These are phyloP conservation scores for Cyclophora albipunctata DNA, from an alignment of 2,888 invertebrate genomes.

Conservation along the genomic window DNA sequence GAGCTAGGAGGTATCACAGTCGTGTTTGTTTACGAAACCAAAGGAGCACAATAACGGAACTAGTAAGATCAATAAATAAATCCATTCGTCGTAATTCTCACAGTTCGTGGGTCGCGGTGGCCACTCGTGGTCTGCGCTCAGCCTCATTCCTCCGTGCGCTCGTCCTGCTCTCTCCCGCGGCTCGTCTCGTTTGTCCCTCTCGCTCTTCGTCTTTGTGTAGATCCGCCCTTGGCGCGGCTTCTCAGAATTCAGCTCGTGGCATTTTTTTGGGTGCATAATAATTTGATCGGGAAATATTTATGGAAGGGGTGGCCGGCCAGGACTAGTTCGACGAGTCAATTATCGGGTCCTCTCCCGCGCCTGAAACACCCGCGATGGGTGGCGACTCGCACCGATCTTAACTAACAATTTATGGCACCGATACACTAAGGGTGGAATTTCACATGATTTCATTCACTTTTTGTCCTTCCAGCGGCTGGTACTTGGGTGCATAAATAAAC, in stretches of 20 bases:
- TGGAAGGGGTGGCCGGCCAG: slow-evolving; percentile 67
- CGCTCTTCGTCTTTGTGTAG: slow-evolving; percentile 54
- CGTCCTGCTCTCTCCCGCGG: slow-evolving; percentile 38
- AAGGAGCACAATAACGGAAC: slow-evolving; percentile 61
- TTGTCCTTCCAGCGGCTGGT: slow-evolving; percentile 27
- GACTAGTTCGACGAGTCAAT: slow-evolving; percentile 66
- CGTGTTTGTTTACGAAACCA: slow-evolving; percentile 50
- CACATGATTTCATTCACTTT: slow-evolving; percentile 44
- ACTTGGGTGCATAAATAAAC: slow-evolving; percentile 30
- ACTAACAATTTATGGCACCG: slow-evolving; percentile 57
- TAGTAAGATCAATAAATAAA: slow-evolving; percentile 69
- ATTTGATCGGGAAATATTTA: slow-evolving; percentile 76
- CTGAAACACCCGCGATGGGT: slow-evolving; percentile 64
- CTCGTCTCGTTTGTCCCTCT: slow-evolving; percentile 30
- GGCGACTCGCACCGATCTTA: slow-evolving; percentile 47
- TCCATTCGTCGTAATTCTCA: slow-evolving; percentile 71
- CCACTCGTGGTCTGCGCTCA: slow-evolving; percentile 36
- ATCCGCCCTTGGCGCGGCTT: slow-evolving; percentile 64
- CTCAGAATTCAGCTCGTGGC: slow-evolving; percentile 66
- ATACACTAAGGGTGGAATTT: slow-evolving; percentile 53
- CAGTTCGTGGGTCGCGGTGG: slow-evolving; percentile 42
- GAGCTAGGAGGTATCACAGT: slow-evolving; percentile 8
- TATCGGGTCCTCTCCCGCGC: slow-evolving; percentile 47
- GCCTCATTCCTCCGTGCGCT: slow-evolving; percentile 63
- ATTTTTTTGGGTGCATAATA: slow-evolving; percentile 71